These are phyloP conservation scores for Morone saxatilis DNA, from an alignment of 2,113 vertebrate species.

Conservation along the genomic window DNA sequence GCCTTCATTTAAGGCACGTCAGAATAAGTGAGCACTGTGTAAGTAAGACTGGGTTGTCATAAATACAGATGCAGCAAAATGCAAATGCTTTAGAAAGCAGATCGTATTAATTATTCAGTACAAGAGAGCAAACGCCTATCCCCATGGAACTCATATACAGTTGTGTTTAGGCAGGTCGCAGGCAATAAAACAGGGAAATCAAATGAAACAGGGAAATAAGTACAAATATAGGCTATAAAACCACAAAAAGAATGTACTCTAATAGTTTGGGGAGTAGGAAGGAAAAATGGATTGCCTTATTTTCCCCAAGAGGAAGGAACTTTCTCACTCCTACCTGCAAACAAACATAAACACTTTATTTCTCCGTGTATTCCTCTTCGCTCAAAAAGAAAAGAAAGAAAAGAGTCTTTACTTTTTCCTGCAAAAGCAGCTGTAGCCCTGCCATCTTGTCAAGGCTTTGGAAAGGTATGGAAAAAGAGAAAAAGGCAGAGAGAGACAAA, in stretches of 20 bases:
- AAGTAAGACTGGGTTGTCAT: constrained; percentile 5
- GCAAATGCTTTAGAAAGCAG: constrained; percentile 26
- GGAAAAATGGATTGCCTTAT: constrained; percentile 30
- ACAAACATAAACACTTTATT: constrained; percentile 42
- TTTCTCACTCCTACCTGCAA: constrained; percentile 21
- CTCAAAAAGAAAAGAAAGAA: constrained; percentile 10
- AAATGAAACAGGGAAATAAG: constrained; percentile 48
- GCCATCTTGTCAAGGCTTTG: constrained; percentile 57
- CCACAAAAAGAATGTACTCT: constrained; percentile 32
- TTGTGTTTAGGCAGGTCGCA: constrained; percentile 19
- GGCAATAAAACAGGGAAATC: constrained; percentile 47
- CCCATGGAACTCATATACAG: constrained; percentile 10
- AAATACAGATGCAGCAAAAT: constrained; percentile 27
- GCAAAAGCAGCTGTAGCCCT: constrained; percentile 61
- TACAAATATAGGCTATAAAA: constrained; percentile 42
- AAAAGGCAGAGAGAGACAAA: constrained; percentile 25
- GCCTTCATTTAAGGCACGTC: background rate
- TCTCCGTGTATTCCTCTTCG: constrained; percentile 2
- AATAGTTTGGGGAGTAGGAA: constrained; percentile 11
- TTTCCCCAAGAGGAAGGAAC: constrained; percentile 36
- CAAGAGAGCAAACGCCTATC: constrained; percentile 14
- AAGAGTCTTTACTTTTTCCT: background rate
- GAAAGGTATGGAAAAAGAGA: constrained; percentile 29
- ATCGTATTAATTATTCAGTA: constrained; percentile 27
- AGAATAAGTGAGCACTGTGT: background rate